Percentiles rank a stretch among this genome's conserved stretches.
Evolutionary conservation across 2,113 vertebrate genomes (phyloP).

Genomic region (Cinclus mexicanus): DNA sequence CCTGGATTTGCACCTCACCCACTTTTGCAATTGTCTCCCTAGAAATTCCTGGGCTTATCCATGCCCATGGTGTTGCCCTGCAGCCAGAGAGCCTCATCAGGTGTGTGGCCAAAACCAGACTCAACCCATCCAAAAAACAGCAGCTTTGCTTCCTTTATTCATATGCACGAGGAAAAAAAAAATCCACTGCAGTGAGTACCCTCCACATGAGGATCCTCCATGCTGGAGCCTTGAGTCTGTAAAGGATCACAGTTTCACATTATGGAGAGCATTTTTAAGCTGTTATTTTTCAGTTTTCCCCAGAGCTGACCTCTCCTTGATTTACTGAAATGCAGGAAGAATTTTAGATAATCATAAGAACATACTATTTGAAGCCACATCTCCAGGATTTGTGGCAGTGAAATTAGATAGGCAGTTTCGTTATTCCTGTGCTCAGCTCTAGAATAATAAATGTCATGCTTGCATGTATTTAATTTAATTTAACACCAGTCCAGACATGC

Average conservation of each 20-base stretch:
- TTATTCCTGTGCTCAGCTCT: slow-evolving; percentile 31
- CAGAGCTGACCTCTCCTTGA: neutral
- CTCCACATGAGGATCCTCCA: neutral
- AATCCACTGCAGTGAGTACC: neutral
- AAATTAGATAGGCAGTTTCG: slow-evolving; percentile 46
- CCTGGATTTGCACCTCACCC: neutral
- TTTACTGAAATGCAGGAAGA: slow-evolving; percentile 15
- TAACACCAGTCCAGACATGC: slow-evolving; percentile 68
- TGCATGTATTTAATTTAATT: slow-evolving; percentile 64
- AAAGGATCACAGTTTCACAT: neutral
- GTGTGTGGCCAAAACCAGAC: neutral
- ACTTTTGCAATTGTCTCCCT: neutral
- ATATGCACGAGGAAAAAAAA: neutral
- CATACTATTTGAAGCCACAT: slow-evolving; percentile 10
- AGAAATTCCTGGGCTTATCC: neutral
- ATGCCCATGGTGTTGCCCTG: accelerated
- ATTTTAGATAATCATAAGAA: slow-evolving; percentile 24
- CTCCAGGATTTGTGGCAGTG: neutral
- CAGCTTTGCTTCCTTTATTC: neutral
- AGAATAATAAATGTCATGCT: slow-evolving; percentile 63
- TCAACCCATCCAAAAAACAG: neutral
- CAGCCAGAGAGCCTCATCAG: neutral
- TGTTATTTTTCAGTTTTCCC: slow-evolving; percentile 20
- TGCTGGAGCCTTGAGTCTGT: neutral
- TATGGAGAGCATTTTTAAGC: neutral